Percentiles rank a stretch among this genome's conserved stretches.
Evolutionary conservation across 1,140 invertebrate species (phyloP).

Genomic region (Lepidostoma basale): DNA sequence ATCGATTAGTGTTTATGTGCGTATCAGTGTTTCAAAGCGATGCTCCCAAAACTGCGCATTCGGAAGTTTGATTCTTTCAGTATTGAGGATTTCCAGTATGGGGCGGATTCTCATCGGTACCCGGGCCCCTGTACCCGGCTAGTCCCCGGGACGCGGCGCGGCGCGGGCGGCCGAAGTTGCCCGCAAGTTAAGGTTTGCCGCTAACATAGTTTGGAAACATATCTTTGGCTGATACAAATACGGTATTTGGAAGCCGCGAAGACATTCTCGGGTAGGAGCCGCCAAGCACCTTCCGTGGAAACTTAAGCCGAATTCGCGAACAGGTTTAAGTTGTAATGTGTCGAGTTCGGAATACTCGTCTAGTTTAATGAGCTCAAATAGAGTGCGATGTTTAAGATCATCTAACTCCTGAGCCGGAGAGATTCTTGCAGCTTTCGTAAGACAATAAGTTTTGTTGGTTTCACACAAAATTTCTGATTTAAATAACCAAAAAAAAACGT

Average conservation of each 20-base stretch:
- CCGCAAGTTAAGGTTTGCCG: conserved; percentile 38
- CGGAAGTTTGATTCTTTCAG: background rate
- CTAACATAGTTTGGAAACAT: conserved; percentile 46
- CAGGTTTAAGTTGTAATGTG: conserved; percentile 23
- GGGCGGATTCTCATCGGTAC: too few relatives aligned
- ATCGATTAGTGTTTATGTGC: background rate
- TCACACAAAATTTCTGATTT: too few relatives aligned
- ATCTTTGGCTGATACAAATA: conserved; percentile 46
- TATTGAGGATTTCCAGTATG: background rate
- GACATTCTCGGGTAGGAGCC: conserved; percentile 12
- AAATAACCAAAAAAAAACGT: too few relatives aligned
- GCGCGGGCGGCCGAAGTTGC: conserved; percentile 37
- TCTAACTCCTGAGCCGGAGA: too few relatives aligned
- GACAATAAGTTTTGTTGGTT: too few relatives aligned
- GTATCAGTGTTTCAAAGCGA: background rate
- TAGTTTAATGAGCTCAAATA: conserved; percentile 15
- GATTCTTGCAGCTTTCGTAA: too few relatives aligned
- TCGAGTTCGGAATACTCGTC: conserved; percentile 10
- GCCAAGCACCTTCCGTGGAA: conserved; percentile 23
- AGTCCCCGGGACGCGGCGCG: background rate
- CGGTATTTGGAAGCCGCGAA: conserved; percentile 31
- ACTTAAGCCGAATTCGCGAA: conserved; percentile 29
- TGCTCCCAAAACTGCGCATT: too few relatives aligned
- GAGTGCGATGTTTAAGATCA: background rate
- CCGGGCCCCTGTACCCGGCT: too few relatives aligned